phyloP scores from a whole-genome alignment of 1,140 invertebrate genomes.

The Drosophila pandora region DNA sequence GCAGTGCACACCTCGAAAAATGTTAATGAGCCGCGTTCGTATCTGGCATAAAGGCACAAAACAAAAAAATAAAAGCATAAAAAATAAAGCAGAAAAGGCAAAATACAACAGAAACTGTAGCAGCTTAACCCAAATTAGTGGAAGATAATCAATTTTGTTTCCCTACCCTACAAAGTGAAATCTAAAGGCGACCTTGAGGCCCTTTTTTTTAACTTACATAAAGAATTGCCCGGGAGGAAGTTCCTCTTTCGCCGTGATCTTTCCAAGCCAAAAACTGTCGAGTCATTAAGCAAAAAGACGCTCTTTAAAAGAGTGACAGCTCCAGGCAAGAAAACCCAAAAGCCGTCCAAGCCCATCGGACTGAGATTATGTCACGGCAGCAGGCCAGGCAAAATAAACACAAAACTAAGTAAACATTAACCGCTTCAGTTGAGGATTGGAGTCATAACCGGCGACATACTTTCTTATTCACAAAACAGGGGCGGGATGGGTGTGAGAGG shows the following conservation, averaged over 20 bases:
- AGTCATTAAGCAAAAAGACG: conserved; percentile 52
- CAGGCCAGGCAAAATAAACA: conserved; percentile 29
- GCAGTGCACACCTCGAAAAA: conserved; percentile 79
- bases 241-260: conserved; percentile 17
- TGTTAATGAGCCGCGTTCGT: conserved; percentile 70
- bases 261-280: conserved; percentile 23
- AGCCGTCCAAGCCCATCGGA: conserved; percentile 46
- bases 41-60: conserved; percentile 48
- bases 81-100: conserved; percentile 31
- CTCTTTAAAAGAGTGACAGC: neutral
- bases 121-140: conserved; percentile 62
- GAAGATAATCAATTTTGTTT: conserved; percentile 58
- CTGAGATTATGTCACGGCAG: conserved; percentile 64
- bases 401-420: conserved; percentile 71
- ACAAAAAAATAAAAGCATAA: conserved; percentile 19
- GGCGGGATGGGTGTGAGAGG: neutral
- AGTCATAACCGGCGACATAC: conserved; percentile 58
- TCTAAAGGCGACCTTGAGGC: conserved; percentile 65
- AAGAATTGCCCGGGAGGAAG: conserved; percentile 47
- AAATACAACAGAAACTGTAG: conserved; percentile 61
- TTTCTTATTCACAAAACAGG: conserved; percentile 58
- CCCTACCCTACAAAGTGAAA: conserved; percentile 48
- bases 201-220: conserved; percentile 24
- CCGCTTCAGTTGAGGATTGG: conserved; percentile 60
- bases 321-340: conserved; percentile 9